phyloP scores from a whole-genome alignment of 2,113 vertebrate species.

The Zosterops borbonicus region DNA sequence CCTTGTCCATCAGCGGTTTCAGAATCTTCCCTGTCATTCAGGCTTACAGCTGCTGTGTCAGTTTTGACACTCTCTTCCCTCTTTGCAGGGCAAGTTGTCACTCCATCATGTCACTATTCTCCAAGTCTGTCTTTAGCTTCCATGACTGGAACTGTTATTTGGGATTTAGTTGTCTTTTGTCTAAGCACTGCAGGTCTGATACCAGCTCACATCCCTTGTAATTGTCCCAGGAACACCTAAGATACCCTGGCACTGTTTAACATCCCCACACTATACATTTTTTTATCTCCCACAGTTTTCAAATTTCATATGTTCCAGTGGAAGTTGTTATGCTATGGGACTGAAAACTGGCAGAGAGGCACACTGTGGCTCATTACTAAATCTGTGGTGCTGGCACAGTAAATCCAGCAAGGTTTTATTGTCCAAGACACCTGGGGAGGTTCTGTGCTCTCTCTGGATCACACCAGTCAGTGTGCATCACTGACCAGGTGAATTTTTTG shows the following conservation, averaged over 20 bases:
- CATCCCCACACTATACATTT: not conserved
- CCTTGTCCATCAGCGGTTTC: not conserved
- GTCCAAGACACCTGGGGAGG: not conserved
- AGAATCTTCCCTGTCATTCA: conserved; percentile 14
- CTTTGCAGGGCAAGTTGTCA: not conserved
- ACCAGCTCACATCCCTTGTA: not conserved
- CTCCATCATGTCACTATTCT: not conserved
- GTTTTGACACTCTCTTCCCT: not conserved
- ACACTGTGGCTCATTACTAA: not conserved
- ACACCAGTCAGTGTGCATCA: accelerated
- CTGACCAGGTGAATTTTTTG: not conserved
- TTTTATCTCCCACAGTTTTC: not conserved
- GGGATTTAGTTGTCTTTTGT: not conserved
- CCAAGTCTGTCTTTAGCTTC: not conserved
- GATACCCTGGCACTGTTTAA: not conserved
- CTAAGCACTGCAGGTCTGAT: not conserved
- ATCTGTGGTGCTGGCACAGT: not conserved
- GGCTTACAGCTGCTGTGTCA: not conserved
- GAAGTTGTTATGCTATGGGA: not conserved
- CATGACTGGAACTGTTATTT: not conserved
- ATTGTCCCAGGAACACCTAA: not conserved
- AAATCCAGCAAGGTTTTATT: not conserved
- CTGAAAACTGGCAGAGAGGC: not conserved
- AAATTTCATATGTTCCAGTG: not conserved
- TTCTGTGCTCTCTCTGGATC: not conserved